These are phyloP conservation scores for Physella acuta DNA, from an alignment of 1,140 invertebrate species.

Conservation along the genomic window DNA sequence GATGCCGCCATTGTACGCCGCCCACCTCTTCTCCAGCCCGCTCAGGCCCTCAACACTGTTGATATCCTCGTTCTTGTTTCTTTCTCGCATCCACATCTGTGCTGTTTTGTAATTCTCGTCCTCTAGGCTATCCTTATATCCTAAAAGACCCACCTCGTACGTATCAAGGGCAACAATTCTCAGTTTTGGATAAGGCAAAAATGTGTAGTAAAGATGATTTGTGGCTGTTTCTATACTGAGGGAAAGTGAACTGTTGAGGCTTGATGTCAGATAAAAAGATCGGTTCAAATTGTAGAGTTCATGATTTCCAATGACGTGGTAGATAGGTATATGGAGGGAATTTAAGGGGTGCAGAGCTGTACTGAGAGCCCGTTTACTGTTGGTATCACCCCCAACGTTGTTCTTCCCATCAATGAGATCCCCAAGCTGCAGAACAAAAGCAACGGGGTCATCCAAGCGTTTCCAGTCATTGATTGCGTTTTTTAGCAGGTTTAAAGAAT, in stretches of 20 bases:
- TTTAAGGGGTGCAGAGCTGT: slow-evolving; percentile 33
- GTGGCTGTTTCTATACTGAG: slow-evolving; percentile 16
- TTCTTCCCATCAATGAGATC: slow-evolving; percentile 59
- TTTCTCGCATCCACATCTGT: slow-evolving; percentile 27
- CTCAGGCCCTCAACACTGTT: slow-evolving; percentile 44
- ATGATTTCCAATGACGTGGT: slow-evolving; percentile 59
- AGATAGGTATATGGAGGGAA: slow-evolving; percentile 39
- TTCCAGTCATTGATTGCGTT: slow-evolving; percentile 54
- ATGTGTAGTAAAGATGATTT: slow-evolving; percentile 49
- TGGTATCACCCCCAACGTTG: slow-evolving; percentile 5
- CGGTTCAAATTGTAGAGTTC: slow-evolving; percentile 59
- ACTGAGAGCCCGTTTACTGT: slow-evolving; percentile 24
- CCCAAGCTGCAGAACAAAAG: slow-evolving; percentile 57
- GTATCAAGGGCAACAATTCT: slow-evolving; percentile 54
- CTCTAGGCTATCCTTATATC: slow-evolving; percentile 33
- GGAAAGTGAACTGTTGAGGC: slow-evolving; percentile 26
- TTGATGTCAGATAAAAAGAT: slow-evolving; percentile 35
- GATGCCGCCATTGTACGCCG: slow-evolving; percentile 52
- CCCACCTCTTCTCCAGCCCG: slow-evolving; percentile 43
- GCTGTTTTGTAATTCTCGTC: slow-evolving; percentile 36
- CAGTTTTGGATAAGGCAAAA: slow-evolving; percentile 38
- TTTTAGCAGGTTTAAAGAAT: slow-evolving; percentile 46
- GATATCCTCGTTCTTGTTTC: slow-evolving; percentile 46
- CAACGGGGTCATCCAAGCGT: slow-evolving; percentile 28
- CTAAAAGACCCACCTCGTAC: slow-evolving; percentile 56